These are phyloP conservation scores for Brenthis ino DNA, from an alignment of 2,888 invertebrate species.

Conservation along the genomic window DNA sequence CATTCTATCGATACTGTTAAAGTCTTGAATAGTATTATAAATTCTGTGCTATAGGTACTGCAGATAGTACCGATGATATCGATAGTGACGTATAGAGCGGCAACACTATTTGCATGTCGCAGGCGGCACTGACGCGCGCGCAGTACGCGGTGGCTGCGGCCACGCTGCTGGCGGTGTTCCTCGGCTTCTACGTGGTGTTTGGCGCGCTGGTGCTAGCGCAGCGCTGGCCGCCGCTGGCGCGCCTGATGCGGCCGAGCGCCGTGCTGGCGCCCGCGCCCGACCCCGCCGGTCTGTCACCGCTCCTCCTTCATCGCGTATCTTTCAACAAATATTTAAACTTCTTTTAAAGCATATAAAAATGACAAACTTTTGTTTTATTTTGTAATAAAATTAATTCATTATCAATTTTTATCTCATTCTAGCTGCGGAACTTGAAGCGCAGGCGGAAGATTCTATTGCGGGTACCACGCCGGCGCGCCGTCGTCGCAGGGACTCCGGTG, in stretches of 20 bases:
- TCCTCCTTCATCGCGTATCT: background rate
- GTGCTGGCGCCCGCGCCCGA: constrained; percentile 49
- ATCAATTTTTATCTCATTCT: constrained; percentile 1
- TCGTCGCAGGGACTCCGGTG: constrained; percentile 57
- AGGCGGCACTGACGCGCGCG: constrained; percentile 60
- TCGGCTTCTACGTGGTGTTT: constrained; percentile 61
- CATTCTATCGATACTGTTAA: too few relatives aligned
- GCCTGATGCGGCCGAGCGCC: constrained; percentile 56
- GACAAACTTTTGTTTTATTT: background rate
- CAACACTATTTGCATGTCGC: constrained; percentile 19
- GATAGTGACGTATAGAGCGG: too few relatives aligned
- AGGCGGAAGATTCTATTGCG: constrained; percentile 20
- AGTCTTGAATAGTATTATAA: too few relatives aligned
- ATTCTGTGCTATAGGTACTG: too few relatives aligned
- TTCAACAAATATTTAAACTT: too few relatives aligned
- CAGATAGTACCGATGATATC: too few relatives aligned
- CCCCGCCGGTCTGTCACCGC: background rate
- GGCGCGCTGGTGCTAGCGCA: constrained; percentile 63
- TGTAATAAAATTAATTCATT: background rate
- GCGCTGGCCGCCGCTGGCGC: constrained; percentile 58
- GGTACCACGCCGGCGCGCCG: constrained; percentile 38
- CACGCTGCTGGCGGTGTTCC: constrained; percentile 57
- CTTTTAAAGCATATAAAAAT: too few relatives aligned
- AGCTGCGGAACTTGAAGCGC: constrained; percentile 37
- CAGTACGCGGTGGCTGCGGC: constrained; percentile 60